Conservation (phyloP, 2,888 invertebrate genomes). For the Gandaritis pyraliata region DNA sequence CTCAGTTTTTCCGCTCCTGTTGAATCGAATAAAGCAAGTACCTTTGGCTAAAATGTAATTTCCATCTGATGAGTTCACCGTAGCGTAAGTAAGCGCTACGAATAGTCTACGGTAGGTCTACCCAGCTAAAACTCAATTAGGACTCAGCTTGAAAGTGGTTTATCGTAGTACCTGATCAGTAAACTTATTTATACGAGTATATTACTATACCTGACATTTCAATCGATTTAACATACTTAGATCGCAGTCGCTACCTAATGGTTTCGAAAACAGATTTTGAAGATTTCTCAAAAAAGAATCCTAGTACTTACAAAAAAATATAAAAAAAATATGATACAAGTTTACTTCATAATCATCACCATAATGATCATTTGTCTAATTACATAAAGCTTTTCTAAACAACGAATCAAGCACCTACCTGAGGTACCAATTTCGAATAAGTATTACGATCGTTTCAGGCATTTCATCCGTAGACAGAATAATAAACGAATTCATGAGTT, state of each 20-base stretch:
- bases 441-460: constrained; percentile 8
- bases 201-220: too few relatives aligned
- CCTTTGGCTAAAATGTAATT: constrained; percentile 24
- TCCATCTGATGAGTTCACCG: constrained; percentile 10
- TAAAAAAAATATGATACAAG: too few relatives aligned
- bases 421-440: constrained; percentile 1
- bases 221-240: too few relatives aligned
- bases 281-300: too few relatives aligned
- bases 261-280: too few relatives aligned
- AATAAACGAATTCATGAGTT: constrained; percentile 44
- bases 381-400: too few relatives aligned
- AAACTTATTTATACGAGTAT: too few relatives aligned
- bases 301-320: too few relatives aligned
- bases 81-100: constrained; percentile 10
- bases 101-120: constrained; percentile 5
- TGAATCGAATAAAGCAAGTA: constrained; percentile 7
- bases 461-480: constrained; percentile 38
- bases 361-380: too few relatives aligned
- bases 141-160: constrained; percentile 11
- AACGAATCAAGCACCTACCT: background rate
- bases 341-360: too few relatives aligned
- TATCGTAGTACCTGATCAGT: background rate
- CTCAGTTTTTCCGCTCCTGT: constrained; percentile 1
- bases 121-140: constrained; percentile 54
- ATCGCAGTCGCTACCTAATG: too few relatives aligned